phyloP scores from a whole-genome alignment of 1,140 invertebrate genomes.

The Epicauta chinensis region DNA sequence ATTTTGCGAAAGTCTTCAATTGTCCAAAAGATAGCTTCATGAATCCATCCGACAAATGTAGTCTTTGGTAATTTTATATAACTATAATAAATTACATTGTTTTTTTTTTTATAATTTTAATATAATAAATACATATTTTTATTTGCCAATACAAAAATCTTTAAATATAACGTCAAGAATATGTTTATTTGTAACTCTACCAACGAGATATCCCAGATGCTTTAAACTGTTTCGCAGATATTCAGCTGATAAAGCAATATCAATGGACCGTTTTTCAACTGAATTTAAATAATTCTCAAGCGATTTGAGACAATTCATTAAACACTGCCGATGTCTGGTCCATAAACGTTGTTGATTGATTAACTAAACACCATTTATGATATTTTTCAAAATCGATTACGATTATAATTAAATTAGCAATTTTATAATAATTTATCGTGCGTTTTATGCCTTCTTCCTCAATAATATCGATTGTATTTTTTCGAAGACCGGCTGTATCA shows the following conservation, averaged over 20 bases:
- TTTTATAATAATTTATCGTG: slow-evolving; percentile 53
- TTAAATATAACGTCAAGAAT: slow-evolving; percentile 78
- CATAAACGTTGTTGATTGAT: slow-evolving; percentile 33
- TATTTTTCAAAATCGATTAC: slow-evolving; percentile 52
- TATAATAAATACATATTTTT: slow-evolving; percentile 35
- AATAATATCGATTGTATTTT: slow-evolving; percentile 55
- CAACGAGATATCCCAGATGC: slow-evolving; percentile 70
- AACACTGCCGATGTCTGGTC: slow-evolving; percentile 58
- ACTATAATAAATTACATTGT: slow-evolving; percentile 1
- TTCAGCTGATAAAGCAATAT: slow-evolving; percentile 64
- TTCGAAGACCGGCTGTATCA: slow-evolving; percentile 82
- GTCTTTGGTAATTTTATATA: slow-evolving; percentile 59
- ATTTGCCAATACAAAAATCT: slow-evolving; percentile 86
- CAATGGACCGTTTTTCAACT: slow-evolving; percentile 45
- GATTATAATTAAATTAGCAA: slow-evolving; percentile 62
- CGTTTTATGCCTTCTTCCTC: slow-evolving; percentile 74
- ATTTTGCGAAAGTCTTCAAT: slow-evolving; percentile 66
- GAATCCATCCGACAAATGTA: slow-evolving; percentile 77
- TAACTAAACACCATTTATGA: slow-evolving; percentile 22
- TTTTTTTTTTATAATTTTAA: slow-evolving; percentile 11
- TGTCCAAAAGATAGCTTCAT: slow-evolving; percentile 64
- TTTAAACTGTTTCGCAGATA: slow-evolving; percentile 58
- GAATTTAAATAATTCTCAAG: slow-evolving; percentile 38
- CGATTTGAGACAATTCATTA: slow-evolving; percentile 47
- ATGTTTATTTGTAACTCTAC: slow-evolving; percentile 67